Evolutionary conservation across 2,113 vertebrate genomes (phyloP).

Genomic region (Hucho hucho): DNA sequence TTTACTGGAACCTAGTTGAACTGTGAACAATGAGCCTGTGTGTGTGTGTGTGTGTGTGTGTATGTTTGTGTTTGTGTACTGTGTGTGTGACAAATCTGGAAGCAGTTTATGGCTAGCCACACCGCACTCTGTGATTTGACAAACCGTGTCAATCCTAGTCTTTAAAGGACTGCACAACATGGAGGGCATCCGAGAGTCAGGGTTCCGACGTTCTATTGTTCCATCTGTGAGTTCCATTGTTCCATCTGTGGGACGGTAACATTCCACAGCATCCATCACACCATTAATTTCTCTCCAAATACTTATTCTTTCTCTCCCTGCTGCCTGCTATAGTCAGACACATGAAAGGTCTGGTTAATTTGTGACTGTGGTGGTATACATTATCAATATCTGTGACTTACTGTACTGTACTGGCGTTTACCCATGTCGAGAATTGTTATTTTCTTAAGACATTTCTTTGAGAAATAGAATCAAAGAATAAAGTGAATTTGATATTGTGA

Average conservation of each 20-base stretch:
- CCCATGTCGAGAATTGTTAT: constrained; percentile 17
- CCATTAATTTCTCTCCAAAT: constrained; percentile 55
- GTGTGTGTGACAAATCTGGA: constrained; percentile 73
- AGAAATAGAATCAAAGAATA: background rate
- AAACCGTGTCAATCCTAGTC: constrained; percentile 71
- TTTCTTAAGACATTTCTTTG: background rate
- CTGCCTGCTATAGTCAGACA: constrained; percentile 35
- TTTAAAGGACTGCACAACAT: constrained; percentile 69
- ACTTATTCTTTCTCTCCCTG: constrained; percentile 46
- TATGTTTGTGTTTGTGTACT: constrained; percentile 44
- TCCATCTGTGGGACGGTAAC: constrained; percentile 55
- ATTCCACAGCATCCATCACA: constrained; percentile 58
- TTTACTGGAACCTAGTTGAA: constrained; percentile 75
- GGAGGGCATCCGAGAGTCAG: constrained; percentile 67
- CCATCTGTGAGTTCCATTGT: constrained; percentile 32
- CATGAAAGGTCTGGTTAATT: constrained; percentile 49
- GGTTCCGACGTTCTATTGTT: constrained; percentile 5
- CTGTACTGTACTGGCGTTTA: constrained; percentile 37
- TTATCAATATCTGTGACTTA: constrained; percentile 51
- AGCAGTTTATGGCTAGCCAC: constrained; percentile 74
- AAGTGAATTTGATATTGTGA: background rate
- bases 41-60: constrained; percentile 42
- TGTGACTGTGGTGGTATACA: constrained; percentile 48
- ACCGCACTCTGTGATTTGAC: constrained; percentile 73
- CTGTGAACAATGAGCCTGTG: constrained; percentile 66